phyloP scores from a whole-genome alignment of 1,140 invertebrate genomes.

The Aphis craccivora region DNA sequence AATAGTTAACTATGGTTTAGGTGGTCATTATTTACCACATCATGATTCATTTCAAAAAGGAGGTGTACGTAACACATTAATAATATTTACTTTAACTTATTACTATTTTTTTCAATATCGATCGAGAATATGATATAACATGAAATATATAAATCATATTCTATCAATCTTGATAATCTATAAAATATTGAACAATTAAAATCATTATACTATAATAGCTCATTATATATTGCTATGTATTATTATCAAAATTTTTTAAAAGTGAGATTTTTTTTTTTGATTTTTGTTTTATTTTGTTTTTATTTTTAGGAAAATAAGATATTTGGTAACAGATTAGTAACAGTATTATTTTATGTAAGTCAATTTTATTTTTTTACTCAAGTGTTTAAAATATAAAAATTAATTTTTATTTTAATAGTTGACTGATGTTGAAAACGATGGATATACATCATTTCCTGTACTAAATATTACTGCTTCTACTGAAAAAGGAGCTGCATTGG shows the following conservation, averaged over 20 bases:
- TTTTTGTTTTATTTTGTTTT: neutral
- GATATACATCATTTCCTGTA: neutral
- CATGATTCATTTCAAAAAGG: neutral
- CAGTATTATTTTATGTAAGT: slow-evolving; percentile 14
- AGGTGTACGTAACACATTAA: neutral
- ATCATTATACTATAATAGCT: no score
- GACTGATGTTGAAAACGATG: neutral
- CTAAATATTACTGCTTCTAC: neutral
- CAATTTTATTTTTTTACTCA: neutral
- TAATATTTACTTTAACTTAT: neutral
- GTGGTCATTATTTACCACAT: neutral
- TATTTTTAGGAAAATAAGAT: neutral
- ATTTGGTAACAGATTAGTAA: neutral
- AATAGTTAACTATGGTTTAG: slow-evolving; percentile 17
- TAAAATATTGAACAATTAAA: no score
- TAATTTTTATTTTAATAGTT: neutral
- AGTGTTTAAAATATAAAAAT: neutral
- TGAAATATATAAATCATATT: neutral
- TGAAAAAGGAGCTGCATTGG: neutral
- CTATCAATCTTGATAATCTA: no score
- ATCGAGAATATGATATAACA: no score
- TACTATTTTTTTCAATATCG: no score
- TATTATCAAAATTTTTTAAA: no score
- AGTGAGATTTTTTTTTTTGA: no score
- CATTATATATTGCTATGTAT: no score